phyloP scores from a whole-genome alignment of 2,113 vertebrate genomes.

The Antennarius striatus region DNA sequence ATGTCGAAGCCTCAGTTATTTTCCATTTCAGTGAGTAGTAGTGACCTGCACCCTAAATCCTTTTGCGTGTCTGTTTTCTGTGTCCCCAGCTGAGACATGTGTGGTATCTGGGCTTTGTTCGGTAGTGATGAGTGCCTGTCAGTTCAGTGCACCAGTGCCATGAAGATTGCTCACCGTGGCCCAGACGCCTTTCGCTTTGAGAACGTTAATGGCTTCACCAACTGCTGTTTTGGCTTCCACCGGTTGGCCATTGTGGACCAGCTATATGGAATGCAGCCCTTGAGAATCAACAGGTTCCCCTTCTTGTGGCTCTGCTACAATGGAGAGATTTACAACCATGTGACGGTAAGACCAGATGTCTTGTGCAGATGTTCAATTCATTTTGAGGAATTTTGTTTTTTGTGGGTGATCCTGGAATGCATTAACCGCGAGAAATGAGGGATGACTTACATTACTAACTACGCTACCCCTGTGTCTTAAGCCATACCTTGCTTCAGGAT shows the following conservation, averaged over 20 bases:
- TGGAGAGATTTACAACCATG: constrained; percentile 96
- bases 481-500: too few species aligned
- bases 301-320: constrained; percentile 96
- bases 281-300: constrained; percentile 88
- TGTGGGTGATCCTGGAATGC: too few species aligned
- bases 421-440: too few species aligned
- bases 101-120: constrained; percentile 96
- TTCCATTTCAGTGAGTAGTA: too few species aligned
- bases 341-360: constrained; percentile 66
- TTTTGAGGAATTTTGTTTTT: too few species aligned
- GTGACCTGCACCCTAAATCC: too few species aligned
- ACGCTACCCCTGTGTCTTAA: too few species aligned
- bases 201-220: constrained; percentile 90
- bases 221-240: constrained; percentile 96
- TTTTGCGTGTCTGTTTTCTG: not conserved
- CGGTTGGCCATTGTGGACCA: constrained; percentile 90
- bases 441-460: too few species aligned
- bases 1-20: too few species aligned
- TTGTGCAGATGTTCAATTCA: too few species aligned
- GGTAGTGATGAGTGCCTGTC: constrained; percentile 93
- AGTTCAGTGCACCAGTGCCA: constrained; percentile 86
- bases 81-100: constrained; percentile 76
- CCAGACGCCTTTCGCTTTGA: constrained; percentile 96
- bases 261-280: constrained; percentile 94
- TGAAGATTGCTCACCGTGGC: constrained; percentile 93